Base-by-base conservation (phyloP, 2,888 invertebrate species). In the Miltochrista miniata region DNA sequence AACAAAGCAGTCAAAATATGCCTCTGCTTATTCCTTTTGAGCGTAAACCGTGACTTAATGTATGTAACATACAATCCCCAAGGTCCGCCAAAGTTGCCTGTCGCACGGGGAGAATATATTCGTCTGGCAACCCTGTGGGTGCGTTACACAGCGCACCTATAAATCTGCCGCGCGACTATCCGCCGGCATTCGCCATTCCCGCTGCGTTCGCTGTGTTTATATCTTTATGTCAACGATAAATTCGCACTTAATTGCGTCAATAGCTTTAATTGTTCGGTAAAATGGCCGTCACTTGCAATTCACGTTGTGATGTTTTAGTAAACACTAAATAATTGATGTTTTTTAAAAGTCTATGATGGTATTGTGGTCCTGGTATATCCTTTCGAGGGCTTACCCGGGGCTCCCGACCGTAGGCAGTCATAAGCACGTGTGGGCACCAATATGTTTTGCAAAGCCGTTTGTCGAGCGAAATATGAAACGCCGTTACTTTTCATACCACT, bases 191-290 rank as follows among this genome's bases (percentile, higher is more conserved):
- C 51, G 44, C 53, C 51, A 54, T 56, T 52, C 64, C 53, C 55
- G 57, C 44, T 42, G 63, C 59, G 53, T 59, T 56, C 61, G 61
- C 57, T 70, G 68, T 71, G 74, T 73, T 72, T 74, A 74, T 72
- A 70, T 63, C 67, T 59, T 56, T 55, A 61, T 61, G 40, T 50
- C 47, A 35, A 45, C 59, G 14, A 64, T 70, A 70, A 68, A 70
- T 70, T 60, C 46, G 50, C n/a, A 51, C 60, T 65, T 70, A 70
- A 70, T 68, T 68, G 62, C 70, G 56, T 70, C 69, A 70, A 62
- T 68, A 64, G 59, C 57, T 54, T 59, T 54, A 54, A 58, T 58
- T 50, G 51, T 53, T 44, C 51, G 34, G 29, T 51, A 38, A 46
- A 31, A 7, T 30, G 46, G 42, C 38, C 40, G 14, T 51, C 38